Base-by-base conservation (phyloP, 1,140 invertebrate species). In the Tachypleus tridentatus region DNA sequence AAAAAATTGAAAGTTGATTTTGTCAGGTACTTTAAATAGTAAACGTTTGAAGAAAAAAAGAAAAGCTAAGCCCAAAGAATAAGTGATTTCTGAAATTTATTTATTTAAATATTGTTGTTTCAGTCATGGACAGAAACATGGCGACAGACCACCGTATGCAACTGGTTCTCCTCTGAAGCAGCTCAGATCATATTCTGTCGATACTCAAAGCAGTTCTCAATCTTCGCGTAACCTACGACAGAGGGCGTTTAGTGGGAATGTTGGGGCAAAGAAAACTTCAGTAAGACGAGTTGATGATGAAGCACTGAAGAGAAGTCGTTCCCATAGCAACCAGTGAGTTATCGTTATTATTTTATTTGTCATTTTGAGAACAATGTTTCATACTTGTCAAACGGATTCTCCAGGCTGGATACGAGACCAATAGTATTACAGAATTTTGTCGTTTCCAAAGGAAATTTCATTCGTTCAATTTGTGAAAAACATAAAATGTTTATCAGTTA, bases 301-400 rank as follows among this genome's bases (percentile, higher is more conserved):
- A 73, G 81, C 86, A 54, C 75, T 85, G 65, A 86, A 87, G 73
- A 77, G 85, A 60, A 82, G 82, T 65, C 77, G 85, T 69, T 78
- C 85, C 63, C 85, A 86, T 47, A 67, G 51, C 9, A 70, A 62
- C 61, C 66, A 68, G 66, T 70, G 51, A 51, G 67, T 66, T 57
- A 49, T 54, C 29, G 29, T 29, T 29, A 29, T 29, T 29, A 29
- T 29, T 29, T 29, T 29, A 29, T 29, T 29, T 29, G 29, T 29
- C 29, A 29, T 29, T 29, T 2, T 29, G 29, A 29, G 29, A 29
- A 29, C 29, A 29, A 29, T 29, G 29, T 29, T 29, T 29, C 29
- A 29, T 29, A 29, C 29, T 29, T 29, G 29, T 29, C 29, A 29
- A 29, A 29, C 29, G 29, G 29, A 29, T 29, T 29, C 29, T 29